Evolutionary conservation across 2,113 vertebrate species (phyloP), one percentile per base, ranked within the genome.

Genomic region (Herpailurus yagouaroundi): DNA sequence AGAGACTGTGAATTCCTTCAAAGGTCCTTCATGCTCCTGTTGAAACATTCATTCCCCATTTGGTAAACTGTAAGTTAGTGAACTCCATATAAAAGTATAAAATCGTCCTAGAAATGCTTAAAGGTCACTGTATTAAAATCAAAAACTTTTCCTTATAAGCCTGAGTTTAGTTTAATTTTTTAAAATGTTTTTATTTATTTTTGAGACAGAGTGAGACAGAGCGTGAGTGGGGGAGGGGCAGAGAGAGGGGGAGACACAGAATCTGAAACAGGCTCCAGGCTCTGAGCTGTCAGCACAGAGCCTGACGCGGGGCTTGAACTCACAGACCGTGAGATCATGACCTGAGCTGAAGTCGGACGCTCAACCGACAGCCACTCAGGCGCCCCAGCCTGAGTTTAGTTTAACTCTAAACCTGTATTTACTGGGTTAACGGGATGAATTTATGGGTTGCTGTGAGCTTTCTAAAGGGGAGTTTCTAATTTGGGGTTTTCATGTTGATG

Each of bases 11-110:
- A 63, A 80, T 94, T 92, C 64, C 74, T 94, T 92, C 29, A 38
- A 71, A 89, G 55, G 21, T 7, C 15, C 27, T 66, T 93, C 41
- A 48, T 68, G 23, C 0, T 64, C 13, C 52, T 60, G 0, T 66
- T 57, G 29, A 89, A 85, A 85, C 3, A 55, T 0, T 63, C 11
- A 29, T 71, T 95, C 5, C 25, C 11, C 33, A 66, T 41, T 76
- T 94, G 84, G 66, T 38, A 96, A 97, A 82, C 66, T 50, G 10
- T 57, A 95, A 87, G n/a, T 73, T 48, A 89, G 31, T 33, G 4
- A 74, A 80, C 31, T 83, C 66, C 66, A 79, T 86, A 7, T 64
- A 52, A 77, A 92, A 85, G n/a, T 29, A 74, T 5, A 88, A 89
- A 94, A 55, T 14, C 19, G 57, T 83, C 60, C 45, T 79, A 69